These are phyloP conservation scores for Epizoanthus stellaris DNA, from an alignment of 92 coral and sea anemone species.

Conservation along the genomic window DNA sequence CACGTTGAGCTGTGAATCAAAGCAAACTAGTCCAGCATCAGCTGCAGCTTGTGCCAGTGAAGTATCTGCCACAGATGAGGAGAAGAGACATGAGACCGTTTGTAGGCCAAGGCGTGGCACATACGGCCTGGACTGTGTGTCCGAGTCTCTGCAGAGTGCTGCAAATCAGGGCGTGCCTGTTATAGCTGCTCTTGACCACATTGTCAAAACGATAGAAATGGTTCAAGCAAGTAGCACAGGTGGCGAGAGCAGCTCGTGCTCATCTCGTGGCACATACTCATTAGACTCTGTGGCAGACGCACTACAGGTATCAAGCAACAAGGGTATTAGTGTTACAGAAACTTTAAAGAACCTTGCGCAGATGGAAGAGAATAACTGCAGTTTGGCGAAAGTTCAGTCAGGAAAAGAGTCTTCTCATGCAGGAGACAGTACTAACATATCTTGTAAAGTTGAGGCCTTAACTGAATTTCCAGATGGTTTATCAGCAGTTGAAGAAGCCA, in stretches of 20 bases:
- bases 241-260: neutral
- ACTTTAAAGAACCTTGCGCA: slow-evolving; percentile 61
- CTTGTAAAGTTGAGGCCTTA: neutral
- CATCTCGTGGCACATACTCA: slow-evolving; percentile 75
- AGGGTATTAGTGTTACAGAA: slow-evolving; percentile 69
- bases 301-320: slow-evolving; percentile 55
- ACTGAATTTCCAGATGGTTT: neutral
- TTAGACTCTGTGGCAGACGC: slow-evolving; percentile 77
- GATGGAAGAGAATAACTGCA: neutral
- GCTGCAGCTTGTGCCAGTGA: neutral
- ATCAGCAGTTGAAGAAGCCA: neutral
- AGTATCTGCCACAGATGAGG: neutral
- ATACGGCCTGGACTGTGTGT: slow-evolving; percentile 70
- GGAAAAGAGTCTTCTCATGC: neutral
- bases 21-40: neutral
- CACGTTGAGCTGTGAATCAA: too few species aligned
- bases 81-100: neutral
- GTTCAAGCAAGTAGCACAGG: neutral
- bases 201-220: slow-evolving; percentile 55
- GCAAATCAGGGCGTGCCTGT: slow-evolving; percentile 59
- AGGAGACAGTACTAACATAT: neutral
- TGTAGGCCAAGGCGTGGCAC: slow-evolving; percentile 69
- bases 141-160: slow-evolving; percentile 63
- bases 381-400: neutral
- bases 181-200: slow-evolving; percentile 58